A percentile compares a stretch with the other conserved stretches of the same genome.
phyloP scores from a whole-genome alignment of 2,888 invertebrate species.

The Andrena marginata region DNA sequence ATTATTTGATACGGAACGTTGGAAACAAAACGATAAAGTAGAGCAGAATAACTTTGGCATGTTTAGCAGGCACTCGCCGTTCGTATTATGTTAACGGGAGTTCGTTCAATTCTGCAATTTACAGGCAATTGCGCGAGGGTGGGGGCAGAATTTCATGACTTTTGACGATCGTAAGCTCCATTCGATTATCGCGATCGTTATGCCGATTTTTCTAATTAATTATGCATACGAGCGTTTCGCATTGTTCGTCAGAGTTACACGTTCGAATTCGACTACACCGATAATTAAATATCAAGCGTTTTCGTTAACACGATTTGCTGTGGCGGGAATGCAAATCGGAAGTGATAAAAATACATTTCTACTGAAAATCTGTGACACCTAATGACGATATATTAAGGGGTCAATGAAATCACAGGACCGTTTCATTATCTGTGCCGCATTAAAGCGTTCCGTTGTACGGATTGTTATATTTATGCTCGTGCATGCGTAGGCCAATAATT shows the following conservation, averaged over 20 bases:
- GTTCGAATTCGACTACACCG: constrained; percentile 8
- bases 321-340: constrained; percentile 15
- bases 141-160: constrained; percentile 15
- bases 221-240: constrained; percentile 30
- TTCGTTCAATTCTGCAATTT: constrained; percentile 38
- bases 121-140: constrained; percentile 5
- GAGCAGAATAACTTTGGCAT: neutral
- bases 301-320: constrained; percentile 26
- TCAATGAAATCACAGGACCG: constrained; percentile 3
- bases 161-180: constrained; percentile 9
- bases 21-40: constrained; percentile 9
- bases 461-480: neutral
- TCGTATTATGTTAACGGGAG: constrained; percentile 30
- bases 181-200: constrained; percentile 26
- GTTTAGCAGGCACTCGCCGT: constrained; percentile 22
- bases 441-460: neutral
- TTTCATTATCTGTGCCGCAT: constrained; percentile 11
- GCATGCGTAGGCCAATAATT: neutral
- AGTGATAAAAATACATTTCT: constrained; percentile 9
- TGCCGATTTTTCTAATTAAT: constrained; percentile 38
- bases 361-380: constrained; percentile 11
- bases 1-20: neutral
- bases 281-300: constrained; percentile 51
- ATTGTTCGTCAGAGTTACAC: constrained; percentile 33
- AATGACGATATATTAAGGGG: neutral